phyloP scores from a whole-genome alignment of 2,888 invertebrate species.

The Arge pagana region DNA sequence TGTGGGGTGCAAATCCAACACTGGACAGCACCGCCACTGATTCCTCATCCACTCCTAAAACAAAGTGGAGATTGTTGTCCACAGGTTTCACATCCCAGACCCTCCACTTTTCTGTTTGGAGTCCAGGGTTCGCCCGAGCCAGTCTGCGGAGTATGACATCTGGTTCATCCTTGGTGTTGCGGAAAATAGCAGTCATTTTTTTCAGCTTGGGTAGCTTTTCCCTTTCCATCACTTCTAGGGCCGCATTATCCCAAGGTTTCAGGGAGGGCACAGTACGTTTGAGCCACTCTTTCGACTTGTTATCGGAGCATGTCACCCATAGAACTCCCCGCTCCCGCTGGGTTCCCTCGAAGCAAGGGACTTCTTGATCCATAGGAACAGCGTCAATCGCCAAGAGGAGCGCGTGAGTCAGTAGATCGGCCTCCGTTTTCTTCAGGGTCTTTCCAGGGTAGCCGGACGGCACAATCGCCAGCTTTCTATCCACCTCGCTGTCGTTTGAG shows the following conservation, averaged over 20 bases:
- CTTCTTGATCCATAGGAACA: background rate
- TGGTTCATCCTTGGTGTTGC: background rate
- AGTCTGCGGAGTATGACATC: constrained; percentile 22
- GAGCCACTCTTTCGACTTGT: constrained; percentile 1
- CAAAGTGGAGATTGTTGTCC: constrained; percentile 21
- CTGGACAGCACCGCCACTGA: constrained; percentile 10
- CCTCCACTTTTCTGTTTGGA: constrained; percentile 27
- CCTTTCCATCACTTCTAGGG: constrained; percentile 2
- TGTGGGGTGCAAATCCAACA: constrained; percentile 1
- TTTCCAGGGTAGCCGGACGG: background rate
- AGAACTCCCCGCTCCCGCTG: constrained; percentile 9
- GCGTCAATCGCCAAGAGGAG: constrained; percentile 13
- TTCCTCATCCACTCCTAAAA: constrained; percentile 24
- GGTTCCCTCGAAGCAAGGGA: constrained; percentile 20
- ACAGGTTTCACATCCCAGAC: constrained; percentile 25
- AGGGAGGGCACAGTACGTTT: background rate
- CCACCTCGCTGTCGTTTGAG: background rate
- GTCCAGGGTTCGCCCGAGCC: constrained; percentile 25
- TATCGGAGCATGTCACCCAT: constrained; percentile 19
- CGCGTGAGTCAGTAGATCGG: constrained; percentile 12
- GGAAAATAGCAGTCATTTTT: constrained; percentile 9
- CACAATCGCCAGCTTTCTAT: background rate
- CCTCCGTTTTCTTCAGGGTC: no score
- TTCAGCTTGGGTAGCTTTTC: constrained; percentile 3
- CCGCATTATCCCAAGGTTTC: background rate